Base-by-base conservation (phyloP, 2,113 vertebrate genomes). In the Glaucomys volans region DNA sequence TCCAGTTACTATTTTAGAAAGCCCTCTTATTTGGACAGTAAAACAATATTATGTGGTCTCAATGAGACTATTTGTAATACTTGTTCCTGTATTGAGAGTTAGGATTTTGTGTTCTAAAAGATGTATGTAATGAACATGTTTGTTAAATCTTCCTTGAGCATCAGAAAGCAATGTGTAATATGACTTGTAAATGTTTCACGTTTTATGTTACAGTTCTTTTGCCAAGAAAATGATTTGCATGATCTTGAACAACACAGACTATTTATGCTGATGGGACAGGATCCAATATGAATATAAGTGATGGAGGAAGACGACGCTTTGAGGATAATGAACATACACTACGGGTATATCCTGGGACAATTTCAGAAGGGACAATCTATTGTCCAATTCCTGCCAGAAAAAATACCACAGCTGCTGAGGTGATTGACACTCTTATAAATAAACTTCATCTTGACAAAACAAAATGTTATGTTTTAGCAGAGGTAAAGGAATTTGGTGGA, bases 401-500 rank as follows among this genome's bases (percentile, higher is more conserved):
- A 98, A 99, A 98, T 5, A 99, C 99, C 90, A 99, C 99, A 0
- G 99, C 99, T 0, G 99, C 99, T 0, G 99, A 99, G 98, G 99
- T 99, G 98, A 99, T 99, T 10, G 99, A 99, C 16, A 98, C 98
- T 0, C 99, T 99, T 96, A 99, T 99, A 69, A 98, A 99, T 20
- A 99, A 98, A 94, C 99, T 99, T 81, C 99, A 98, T 50, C 98
- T 99, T 0, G 99, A 99, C 96, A 99, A 99, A 97, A 99, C 99
- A 84, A 99, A 99, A 98, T 99, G 99, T 67, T 99, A 99, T 0
- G 99, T 99, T 79, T 93, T 99, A 52, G 99, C 99, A 0, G 99
- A 99, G 95, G 99, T 99, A 97, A 99, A 99, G 98, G 99, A 99
- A 97, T 99, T 99, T 13, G 99, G 99, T 2, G 99, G 99, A 76